phyloP scores from a whole-genome alignment of 2,113 vertebrate species.

The Oreocharis arfaki region DNA sequence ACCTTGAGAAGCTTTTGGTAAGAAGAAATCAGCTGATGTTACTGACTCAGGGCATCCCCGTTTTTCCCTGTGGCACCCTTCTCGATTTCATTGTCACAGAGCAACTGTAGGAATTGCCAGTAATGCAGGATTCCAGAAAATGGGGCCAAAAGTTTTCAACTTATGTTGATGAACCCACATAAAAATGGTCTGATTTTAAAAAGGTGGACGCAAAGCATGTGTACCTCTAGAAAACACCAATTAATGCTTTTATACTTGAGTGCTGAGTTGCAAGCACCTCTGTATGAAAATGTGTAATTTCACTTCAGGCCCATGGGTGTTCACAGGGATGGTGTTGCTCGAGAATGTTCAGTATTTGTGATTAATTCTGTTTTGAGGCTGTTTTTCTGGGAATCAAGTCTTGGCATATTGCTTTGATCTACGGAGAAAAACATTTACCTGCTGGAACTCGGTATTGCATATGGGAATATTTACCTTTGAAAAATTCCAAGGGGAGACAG shows the following conservation, averaged over 20 bases:
- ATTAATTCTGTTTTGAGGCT: background rate
- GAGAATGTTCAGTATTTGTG: background rate
- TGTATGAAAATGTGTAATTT: background rate
- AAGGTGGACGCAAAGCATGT: background rate
- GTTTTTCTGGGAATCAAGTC: conserved; percentile 1
- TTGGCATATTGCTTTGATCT: background rate
- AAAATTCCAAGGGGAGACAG: background rate
- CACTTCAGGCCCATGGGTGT: background rate
- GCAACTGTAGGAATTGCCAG: background rate
- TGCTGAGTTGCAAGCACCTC: background rate
- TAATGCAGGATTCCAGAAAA: background rate
- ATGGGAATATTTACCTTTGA: conserved; percentile 42
- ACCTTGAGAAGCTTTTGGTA: background rate
- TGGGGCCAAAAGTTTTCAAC: background rate
- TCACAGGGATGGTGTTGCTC: background rate
- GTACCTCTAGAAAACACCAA: background rate
- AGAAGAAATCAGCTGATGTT: background rate
- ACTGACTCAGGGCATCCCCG: accelerated
- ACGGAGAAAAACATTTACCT: background rate
- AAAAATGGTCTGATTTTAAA: background rate
- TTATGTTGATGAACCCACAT: background rate
- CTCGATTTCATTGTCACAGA: background rate
- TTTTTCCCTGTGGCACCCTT: background rate
- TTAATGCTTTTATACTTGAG: background rate
- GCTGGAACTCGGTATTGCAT: background rate